These are phyloP conservation scores for Nephila pilipes DNA, from an alignment of 1,140 invertebrate species.

Conservation along the genomic window DNA sequence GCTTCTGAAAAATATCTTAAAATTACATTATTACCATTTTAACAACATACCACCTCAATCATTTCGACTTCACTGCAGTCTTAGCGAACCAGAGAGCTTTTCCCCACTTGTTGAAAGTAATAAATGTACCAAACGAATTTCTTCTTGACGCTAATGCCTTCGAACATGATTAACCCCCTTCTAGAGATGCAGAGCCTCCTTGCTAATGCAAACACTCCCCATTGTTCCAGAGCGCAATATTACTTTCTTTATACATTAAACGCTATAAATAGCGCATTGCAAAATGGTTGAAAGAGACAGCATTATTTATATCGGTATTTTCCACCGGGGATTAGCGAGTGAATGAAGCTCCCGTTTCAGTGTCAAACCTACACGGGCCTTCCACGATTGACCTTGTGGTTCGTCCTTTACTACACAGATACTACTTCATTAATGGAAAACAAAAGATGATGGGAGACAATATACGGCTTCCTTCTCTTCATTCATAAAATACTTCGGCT, in stretches of 20 bases:
- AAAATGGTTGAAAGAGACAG: background rate
- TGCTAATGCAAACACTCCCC: constrained; percentile 7
- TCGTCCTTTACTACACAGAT: constrained; percentile 62
- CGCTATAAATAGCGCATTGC: constrained; percentile 34
- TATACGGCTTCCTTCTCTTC: constrained; percentile 40
- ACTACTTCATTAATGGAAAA: constrained; percentile 67
- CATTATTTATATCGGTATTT: constrained; percentile 34
- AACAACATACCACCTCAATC: background rate
- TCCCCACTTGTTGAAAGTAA: background rate
- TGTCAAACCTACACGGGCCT: constrained; percentile 7
- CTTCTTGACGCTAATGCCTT: background rate
- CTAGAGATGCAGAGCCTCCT: background rate
- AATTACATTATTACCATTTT: background rate
- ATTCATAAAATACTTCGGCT: constrained; percentile 50
- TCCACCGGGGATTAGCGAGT: background rate
- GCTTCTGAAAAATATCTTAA: no score
- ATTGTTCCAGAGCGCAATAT: constrained; percentile 10
- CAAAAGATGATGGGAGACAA: constrained; percentile 61
- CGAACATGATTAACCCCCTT: constrained; percentile 23
- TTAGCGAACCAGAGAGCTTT: background rate
- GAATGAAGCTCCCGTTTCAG: background rate
- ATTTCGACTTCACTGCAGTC: background rate
- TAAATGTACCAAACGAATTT: background rate
- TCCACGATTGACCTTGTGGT: constrained; percentile 39
- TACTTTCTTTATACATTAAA: constrained; percentile 25